These are phyloP conservation scores for Drosophila rhopaloa DNA, from an alignment of 1,140 invertebrate genomes.

Conservation along the genomic window DNA sequence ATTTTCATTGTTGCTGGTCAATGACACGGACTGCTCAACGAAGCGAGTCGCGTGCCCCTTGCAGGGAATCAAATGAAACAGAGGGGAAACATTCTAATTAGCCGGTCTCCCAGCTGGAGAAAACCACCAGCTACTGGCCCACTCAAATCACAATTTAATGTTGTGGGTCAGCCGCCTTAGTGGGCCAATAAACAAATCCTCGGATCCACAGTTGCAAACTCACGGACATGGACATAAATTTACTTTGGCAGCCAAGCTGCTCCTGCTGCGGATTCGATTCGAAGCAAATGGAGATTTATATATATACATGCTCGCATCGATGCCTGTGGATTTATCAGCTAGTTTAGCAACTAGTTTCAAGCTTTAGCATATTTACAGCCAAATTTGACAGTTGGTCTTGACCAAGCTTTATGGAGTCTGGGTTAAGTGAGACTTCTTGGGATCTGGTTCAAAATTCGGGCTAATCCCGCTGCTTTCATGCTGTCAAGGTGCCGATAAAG, in stretches of 20 bases:
- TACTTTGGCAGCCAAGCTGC: conserved; percentile 60
- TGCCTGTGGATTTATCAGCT: conserved; percentile 55
- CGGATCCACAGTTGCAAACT: conserved; percentile 24
- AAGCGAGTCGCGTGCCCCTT: conserved; percentile 40
- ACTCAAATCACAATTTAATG: conserved; percentile 71
- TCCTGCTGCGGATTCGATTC: conserved; percentile 43
- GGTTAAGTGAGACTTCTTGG: conserved; percentile 3
- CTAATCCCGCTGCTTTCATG: conserved; percentile 42
- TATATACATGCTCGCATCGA: conserved; percentile 53
- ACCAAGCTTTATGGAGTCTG: conserved; percentile 27
- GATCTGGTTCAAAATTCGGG: conserved; percentile 50
- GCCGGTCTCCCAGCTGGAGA: neutral
- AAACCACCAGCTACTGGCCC: conserved; percentile 19
- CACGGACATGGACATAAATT: conserved; percentile 69
- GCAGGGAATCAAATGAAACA: conserved; percentile 10
- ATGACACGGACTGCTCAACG: conserved; percentile 38
- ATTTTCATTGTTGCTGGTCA: conserved; percentile 58
- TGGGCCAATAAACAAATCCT: conserved; percentile 67
- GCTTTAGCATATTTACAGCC: conserved; percentile 53
- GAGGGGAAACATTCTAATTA: conserved; percentile 46
- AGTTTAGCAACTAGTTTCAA: conserved; percentile 40
- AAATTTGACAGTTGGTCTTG: conserved; percentile 65
- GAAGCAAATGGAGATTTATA: conserved; percentile 61
- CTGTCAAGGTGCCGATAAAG: conserved; percentile 56
- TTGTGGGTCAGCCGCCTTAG: conserved; percentile 76